phyloP scores from a whole-genome alignment of 2,797 vertebrate genomes.

The Synaphobranchus kaupii region DNA sequence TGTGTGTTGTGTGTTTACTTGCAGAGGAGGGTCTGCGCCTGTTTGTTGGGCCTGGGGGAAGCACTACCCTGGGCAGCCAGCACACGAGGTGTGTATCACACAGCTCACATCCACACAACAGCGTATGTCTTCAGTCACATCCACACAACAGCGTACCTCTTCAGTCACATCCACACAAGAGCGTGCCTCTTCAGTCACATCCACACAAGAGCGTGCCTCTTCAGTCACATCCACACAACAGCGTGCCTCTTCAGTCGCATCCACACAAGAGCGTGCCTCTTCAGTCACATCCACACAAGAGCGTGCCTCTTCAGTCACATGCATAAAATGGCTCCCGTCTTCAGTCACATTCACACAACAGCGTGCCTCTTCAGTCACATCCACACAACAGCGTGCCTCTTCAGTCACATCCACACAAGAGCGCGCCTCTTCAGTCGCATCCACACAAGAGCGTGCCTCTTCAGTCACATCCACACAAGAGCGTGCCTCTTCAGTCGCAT shows the following conservation, averaged over 20 bases:
- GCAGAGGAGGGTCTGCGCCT: slow-evolving; percentile 93
- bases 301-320: neutral
- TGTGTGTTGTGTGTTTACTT: slow-evolving; percentile 32
- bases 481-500: neutral
- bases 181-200: neutral
- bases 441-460: neutral
- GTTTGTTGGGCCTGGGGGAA: slow-evolving; percentile 94
- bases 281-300: neutral
- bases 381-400: neutral
- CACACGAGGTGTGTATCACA: slow-evolving; percentile 84
- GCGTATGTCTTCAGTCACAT: neutral
- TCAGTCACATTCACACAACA: neutral
- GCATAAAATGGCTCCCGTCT: neutral
- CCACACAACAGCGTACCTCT: neutral
- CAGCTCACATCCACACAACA: neutral
- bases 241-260: neutral
- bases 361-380: neutral
- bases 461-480: neutral
- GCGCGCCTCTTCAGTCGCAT: neutral
- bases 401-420: neutral
- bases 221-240: neutral
- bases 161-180: neutral
- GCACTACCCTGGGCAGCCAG: slow-evolving; percentile 89
- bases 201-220: neutral
- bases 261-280: neutral